A percentile compares a stretch with the other conserved stretches of the same genome.
phyloP scores from a whole-genome alignment of 2,888 invertebrate species.

The Synergus gifuensis region DNA sequence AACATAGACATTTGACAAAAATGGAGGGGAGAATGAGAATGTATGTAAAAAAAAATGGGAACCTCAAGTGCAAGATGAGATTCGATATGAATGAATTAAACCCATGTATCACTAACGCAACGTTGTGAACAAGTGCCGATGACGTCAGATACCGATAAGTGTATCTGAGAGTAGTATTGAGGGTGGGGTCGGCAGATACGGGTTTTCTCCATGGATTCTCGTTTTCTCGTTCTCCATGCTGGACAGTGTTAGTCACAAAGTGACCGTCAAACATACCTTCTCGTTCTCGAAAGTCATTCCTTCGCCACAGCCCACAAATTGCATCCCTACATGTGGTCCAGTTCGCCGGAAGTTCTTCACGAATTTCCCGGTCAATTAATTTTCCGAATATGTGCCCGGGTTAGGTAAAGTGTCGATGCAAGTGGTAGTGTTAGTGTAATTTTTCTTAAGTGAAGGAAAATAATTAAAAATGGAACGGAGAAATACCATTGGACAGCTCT shows the following conservation, averaged over 20 bases:
- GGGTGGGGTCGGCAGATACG: slow-evolving; percentile 36
- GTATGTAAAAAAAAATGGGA: too few species aligned
- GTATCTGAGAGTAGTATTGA: not conserved
- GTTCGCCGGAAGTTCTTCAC: not conserved
- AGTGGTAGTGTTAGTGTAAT: slow-evolving; percentile 14
- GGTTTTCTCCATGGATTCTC: slow-evolving; percentile 36
- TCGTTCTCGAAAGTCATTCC: not conserved
- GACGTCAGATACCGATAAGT: slow-evolving; percentile 40
- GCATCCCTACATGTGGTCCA: slow-evolving; percentile 23
- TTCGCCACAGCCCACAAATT: not conserved
- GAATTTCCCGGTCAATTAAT: slow-evolving; percentile 2
- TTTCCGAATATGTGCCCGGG: slow-evolving; percentile 20
- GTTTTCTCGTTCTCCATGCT: not conserved
- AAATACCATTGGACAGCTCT: slow-evolving; percentile 5
- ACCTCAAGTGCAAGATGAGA: not conserved
- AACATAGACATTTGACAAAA: too few species aligned
- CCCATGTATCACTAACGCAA: slow-evolving; percentile 9
- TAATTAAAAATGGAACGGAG: slow-evolving; percentile 6
- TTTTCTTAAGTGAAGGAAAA: not conserved
- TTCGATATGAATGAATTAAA: not conserved
- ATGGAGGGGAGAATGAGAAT: too few species aligned
- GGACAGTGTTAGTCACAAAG: slow-evolving; percentile 22
- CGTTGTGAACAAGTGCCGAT: slow-evolving; percentile 7
- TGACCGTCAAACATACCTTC: slow-evolving; percentile 13
- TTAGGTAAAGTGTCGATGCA: not conserved